phyloP scores from a whole-genome alignment of 1,140 invertebrate genomes.

The Drosophila busckii region DNA sequence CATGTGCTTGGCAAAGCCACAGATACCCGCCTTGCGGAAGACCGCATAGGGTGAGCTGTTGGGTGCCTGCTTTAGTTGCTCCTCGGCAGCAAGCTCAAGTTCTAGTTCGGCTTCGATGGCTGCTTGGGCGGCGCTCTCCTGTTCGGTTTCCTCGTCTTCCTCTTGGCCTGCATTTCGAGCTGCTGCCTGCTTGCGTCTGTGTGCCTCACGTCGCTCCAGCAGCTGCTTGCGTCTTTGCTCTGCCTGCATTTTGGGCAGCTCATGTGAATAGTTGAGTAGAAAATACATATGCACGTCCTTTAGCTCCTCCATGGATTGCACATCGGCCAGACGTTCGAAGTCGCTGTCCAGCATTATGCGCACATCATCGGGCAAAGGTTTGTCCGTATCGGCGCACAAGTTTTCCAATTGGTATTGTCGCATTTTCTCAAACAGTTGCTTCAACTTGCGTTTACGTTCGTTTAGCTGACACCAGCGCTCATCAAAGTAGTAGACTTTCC shows the following conservation, averaged over 20 bases:
- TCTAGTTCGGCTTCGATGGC: slow-evolving; percentile 78
- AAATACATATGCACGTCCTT: slow-evolving; percentile 97
- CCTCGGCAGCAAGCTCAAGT: slow-evolving; percentile 81
- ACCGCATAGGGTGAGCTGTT: slow-evolving; percentile 92
- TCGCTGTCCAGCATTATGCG: slow-evolving; percentile 92
- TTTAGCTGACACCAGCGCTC: slow-evolving; percentile 97
- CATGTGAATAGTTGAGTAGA: slow-evolving; percentile 93
- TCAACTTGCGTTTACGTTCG: slow-evolving; percentile 91
- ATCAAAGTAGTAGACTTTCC: slow-evolving; percentile 98
- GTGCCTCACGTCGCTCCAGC: slow-evolving; percentile 81
- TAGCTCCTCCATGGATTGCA: slow-evolving; percentile 94
- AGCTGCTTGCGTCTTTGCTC: slow-evolving; percentile 82
- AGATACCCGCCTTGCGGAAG: slow-evolving; percentile 91
- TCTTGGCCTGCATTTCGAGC: slow-evolving; percentile 65
- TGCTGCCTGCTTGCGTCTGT: slow-evolving; percentile 78
- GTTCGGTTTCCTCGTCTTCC: slow-evolving; percentile 80
- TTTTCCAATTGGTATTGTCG: slow-evolving; percentile 92
- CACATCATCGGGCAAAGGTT: slow-evolving; percentile 89
- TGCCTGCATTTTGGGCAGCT: slow-evolving; percentile 92
- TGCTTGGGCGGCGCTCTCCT: no score
- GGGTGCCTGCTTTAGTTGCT: slow-evolving; percentile 89
- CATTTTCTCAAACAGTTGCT: slow-evolving; percentile 94
- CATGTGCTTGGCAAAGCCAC: slow-evolving; percentile 93
- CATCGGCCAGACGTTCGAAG: slow-evolving; percentile 87
- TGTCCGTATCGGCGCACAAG: slow-evolving; percentile 90